A percentile compares a stretch with the other conserved stretches of the same genome.
These are phyloP conservation scores for Rhadinocentrus ornatus DNA, from an alignment of 2,797 vertebrate genomes.

Conservation along the genomic window DNA sequence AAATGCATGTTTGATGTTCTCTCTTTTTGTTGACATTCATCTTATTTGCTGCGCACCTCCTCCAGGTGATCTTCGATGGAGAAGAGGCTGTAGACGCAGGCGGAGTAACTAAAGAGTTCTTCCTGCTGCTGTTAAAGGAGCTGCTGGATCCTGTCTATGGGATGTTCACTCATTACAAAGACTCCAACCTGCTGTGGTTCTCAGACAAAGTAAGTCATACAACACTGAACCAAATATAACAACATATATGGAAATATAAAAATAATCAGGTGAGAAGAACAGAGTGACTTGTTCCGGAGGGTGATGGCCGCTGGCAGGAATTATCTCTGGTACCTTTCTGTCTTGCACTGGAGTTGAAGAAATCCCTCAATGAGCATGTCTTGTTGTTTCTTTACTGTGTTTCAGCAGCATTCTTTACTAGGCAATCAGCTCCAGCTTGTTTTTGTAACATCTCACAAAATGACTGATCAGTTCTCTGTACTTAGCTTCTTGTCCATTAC, in stretches of 20 bases:
- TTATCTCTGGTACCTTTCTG: too few species aligned
- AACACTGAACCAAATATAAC: background rate
- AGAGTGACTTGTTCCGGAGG: too few species aligned
- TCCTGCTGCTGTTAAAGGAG: conserved; percentile 94
- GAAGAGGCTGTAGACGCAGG: conserved; percentile 97
- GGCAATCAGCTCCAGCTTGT: too few species aligned
- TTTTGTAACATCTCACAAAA: too few species aligned
- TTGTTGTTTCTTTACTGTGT: too few species aligned
- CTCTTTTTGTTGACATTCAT: background rate
- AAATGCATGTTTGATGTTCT: background rate
- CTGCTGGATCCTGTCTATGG: conserved; percentile 96
- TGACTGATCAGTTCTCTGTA: too few species aligned
- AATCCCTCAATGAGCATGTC: too few species aligned
- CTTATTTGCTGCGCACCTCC: background rate
- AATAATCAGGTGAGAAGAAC: background rate
- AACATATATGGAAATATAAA: background rate
- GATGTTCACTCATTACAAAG: conserved; percentile 96
- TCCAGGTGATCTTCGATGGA: conserved; percentile 95
- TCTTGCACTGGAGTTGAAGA: too few species aligned
- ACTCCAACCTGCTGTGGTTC: conserved; percentile 97
- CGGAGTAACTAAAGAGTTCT: conserved; percentile 97
- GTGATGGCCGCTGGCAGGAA: too few species aligned
- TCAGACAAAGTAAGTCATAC: conserved; percentile 90
- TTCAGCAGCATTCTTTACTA: too few species aligned
- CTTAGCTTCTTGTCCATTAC: too few species aligned